phyloP scores from a whole-genome alignment of 2,888 invertebrate genomes.

The Thymelicus lineola region DNA sequence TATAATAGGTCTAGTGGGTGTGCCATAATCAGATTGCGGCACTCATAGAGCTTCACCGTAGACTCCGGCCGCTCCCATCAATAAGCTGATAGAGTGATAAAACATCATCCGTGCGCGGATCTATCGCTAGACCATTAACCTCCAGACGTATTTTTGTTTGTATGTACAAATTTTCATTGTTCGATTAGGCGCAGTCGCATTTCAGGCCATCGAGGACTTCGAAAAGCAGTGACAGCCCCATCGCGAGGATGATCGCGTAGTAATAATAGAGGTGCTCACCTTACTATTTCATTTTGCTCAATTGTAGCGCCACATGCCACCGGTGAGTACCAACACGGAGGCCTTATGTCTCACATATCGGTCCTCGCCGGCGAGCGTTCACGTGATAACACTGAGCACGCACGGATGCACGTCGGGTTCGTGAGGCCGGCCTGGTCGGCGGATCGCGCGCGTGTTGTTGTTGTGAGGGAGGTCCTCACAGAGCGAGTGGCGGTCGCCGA shows the following conservation, averaged over 20 bases:
- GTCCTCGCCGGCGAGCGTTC: slow-evolving; percentile 47
- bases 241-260: slow-evolving; percentile 1
- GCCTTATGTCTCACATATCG: slow-evolving; percentile 67
- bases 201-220: neutral
- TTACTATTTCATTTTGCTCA: slow-evolving; percentile 80
- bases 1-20: slow-evolving; percentile 67
- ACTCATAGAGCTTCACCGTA: slow-evolving; percentile 76
- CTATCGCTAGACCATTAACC: slow-evolving; percentile 12
- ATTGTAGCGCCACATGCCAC: slow-evolving; percentile 66
- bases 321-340: slow-evolving; percentile 61
- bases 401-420: slow-evolving; percentile 51
- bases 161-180: neutral
- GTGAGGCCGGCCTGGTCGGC: slow-evolving; percentile 48
- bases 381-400: slow-evolving; percentile 66
- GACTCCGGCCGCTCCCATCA: slow-evolving; percentile 75
- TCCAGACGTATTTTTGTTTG: slow-evolving; percentile 4
- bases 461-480: slow-evolving; percentile 53
- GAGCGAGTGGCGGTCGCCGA: slow-evolving; percentile 57
- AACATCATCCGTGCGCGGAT: slow-evolving; percentile 18
- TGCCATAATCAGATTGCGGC: slow-evolving; percentile 84
- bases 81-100: slow-evolving; percentile 46
- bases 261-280: slow-evolving; percentile 56
- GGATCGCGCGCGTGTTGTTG: slow-evolving; percentile 63
- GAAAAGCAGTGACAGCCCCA: neutral
- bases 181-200: neutral